Base-by-base conservation (phyloP, 1,140 invertebrate species). In the Heliconius hewitsoni region DNA sequence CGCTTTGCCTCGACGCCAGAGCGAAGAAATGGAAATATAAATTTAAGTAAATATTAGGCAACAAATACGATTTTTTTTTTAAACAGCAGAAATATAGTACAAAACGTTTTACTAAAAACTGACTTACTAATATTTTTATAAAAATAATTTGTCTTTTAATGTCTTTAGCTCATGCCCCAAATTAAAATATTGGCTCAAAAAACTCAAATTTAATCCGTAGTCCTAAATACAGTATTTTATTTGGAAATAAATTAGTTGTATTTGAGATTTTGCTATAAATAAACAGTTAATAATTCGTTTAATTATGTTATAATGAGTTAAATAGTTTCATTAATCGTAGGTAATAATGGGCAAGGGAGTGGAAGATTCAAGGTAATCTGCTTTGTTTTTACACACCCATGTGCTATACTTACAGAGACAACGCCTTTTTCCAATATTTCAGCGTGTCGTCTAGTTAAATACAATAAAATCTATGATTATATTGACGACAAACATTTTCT, bases 301-400 rank as follows among this genome's bases (percentile, higher is more conserved):
- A 73, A 76, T 73, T 73, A 71, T 66, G 74, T 71, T 74, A 76
- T 52, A 71, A 60, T 57, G 16, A 52, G 50, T 30, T 3, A 55
- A 37, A 60, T 79, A 74, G 76, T 16, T 66, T 66, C 55, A 83
- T 85, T 80, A 80, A 81, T 83, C 77, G 79, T 81, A 80, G 16
- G 70, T 83, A 82, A 84, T 80, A 81, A 82, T 78, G 80, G 39
- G 46, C n/a, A 70, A 46, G 81, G 83, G 82, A 71, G 86, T 86
- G 86, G 82, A 73, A 74, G 77, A 76, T 82, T 85, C 83, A 81
- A 66, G 46, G 16, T 82, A 84, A 87, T 84, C 74, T 81, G 74
- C 71, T 71, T 76, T 72, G 46, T 75, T 66, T 77, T 83, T 23
- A 60, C 77, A 74, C 81, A 76, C 79, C 76, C 77, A 70, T 74